Base-by-base conservation (phyloP, 2,888 invertebrate genomes). In the Sinohyriopsis cumingii region DNA sequence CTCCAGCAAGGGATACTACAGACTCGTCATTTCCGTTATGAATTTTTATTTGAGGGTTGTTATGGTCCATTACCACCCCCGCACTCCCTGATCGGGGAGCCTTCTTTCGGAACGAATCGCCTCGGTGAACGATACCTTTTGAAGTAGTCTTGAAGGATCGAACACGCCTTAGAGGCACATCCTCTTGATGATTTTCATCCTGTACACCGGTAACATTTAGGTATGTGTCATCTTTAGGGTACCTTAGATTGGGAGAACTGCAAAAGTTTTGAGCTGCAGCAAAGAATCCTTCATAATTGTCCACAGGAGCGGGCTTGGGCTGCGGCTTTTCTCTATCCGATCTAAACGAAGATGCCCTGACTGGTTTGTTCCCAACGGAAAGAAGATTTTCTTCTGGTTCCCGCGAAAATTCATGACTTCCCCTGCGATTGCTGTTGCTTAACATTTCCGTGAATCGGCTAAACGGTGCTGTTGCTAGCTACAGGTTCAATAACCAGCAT, bases 101-200 rank as follows among this genome's bases (percentile, higher is more conserved):
- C 60, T 73, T 75, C 60, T 76, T 76, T 25, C 79, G 78, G 66
- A 97, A 92, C 19, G 96, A 96, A 91, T 98, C 98, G 0, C 98
- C 98, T 64, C 96, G 93, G 91, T 96, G 97, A 72, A 98, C 94
- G 63, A 97, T 94, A 25, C 79, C 79, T 89, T 95, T 94, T 88
- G 95, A 95, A 55, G 96, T 96, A 84, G 97, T 97, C 86, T 95
- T 95, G 91, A 98, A 98, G 91, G 97, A 97, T 81, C 98, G 93
- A 81, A 97, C 93, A 77, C 97, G 92, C 25, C 81, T 67, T 45
- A 82, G 64, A 9, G 75, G 70, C 15, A 64, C 70, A 9, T 73
- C 75, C 9, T 65, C 65, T 5, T 68, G 61, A 22, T 62, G 61
- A 22, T 69, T 63, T 12, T 75, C 72, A 15, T 67, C 63, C 22